A percentile compares a stretch with the other conserved stretches of the same genome.
Conservation (phyloP, 2,888 invertebrate species). For the Silvanus unidentatus region DNA sequence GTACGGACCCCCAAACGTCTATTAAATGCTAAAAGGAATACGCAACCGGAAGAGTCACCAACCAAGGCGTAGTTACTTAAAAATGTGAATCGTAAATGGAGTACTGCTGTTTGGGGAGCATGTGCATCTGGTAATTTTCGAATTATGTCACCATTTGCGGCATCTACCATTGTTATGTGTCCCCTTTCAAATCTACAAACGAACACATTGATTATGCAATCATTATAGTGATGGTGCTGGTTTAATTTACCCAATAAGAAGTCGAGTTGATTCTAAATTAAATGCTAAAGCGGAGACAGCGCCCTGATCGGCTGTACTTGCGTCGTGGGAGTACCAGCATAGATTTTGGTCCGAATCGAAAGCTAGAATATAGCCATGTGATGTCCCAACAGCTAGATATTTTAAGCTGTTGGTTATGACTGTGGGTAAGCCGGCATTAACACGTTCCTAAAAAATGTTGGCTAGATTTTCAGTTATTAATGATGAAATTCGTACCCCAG, state of each 20-base stretch:
- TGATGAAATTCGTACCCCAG: slow-evolving; percentile 59
- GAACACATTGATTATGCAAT: no score
- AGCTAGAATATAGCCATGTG: slow-evolving; percentile 83
- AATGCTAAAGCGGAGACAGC: slow-evolving; percentile 80
- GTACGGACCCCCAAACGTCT: slow-evolving; percentile 81
- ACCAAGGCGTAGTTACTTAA: slow-evolving; percentile 61
- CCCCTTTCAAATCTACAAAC: slow-evolving; percentile 65
- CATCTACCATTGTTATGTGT: slow-evolving; percentile 86
- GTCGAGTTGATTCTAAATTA: slow-evolving; percentile 78
- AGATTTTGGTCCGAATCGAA: slow-evolving; percentile 83
- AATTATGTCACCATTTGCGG: slow-evolving; percentile 69
- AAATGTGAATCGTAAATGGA: slow-evolving; percentile 56
- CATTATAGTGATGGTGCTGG: neutral
- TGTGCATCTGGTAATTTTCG: slow-evolving; percentile 73
- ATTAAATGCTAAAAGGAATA: slow-evolving; percentile 88
- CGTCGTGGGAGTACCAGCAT: slow-evolving; percentile 79
- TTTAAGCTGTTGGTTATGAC: slow-evolving; percentile 71
- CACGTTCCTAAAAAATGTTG: slow-evolving; percentile 64
- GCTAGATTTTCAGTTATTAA: neutral
- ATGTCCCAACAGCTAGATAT: slow-evolving; percentile 87
- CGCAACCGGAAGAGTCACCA: slow-evolving; percentile 84
- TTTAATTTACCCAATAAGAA: slow-evolving; percentile 63
- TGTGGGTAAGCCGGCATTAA: slow-evolving; percentile 84
- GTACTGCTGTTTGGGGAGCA: slow-evolving; percentile 75
- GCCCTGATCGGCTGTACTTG: slow-evolving; percentile 62